Evolutionary conservation across 2,797 vertebrate genomes (phyloP).

Genomic region (Intellagama lesueurii): DNA sequence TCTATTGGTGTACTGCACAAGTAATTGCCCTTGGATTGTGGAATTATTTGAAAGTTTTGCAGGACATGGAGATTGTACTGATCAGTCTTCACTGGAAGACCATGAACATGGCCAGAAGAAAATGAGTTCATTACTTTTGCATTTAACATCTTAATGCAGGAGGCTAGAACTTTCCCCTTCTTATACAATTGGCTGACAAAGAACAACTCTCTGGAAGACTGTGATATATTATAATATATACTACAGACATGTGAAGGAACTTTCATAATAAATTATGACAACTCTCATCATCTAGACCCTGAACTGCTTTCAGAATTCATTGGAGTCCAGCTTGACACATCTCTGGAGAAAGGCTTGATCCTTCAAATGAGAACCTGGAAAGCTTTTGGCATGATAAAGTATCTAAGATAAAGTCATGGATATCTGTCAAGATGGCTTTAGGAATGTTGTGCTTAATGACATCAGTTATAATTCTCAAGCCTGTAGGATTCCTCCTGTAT

Average conservation of each 20-base stretch:
- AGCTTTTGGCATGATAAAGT: constrained; percentile 59
- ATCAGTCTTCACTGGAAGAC: not conserved
- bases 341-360: constrained; percentile 64
- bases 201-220: constrained; percentile 51
- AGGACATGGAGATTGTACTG: not conserved
- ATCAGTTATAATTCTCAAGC: constrained; percentile 45
- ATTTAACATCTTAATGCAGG: constrained; percentile 43
- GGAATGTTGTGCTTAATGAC: constrained; percentile 57
- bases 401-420: constrained; percentile 55
- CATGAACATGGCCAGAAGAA: not conserved
- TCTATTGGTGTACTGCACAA: constrained; percentile 5
- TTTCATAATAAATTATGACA: constrained; percentile 63
- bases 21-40: accelerated
- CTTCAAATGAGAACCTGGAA: constrained; percentile 60
- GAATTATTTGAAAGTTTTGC: constrained; percentile 27
- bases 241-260: constrained; percentile 40
- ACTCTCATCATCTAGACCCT: constrained; percentile 26
- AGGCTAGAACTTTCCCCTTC: constrained; percentile 28
- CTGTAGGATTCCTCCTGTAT: constrained; percentile 10
- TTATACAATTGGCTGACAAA: constrained; percentile 59
- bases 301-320: constrained; percentile 57
- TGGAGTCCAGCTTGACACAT: constrained; percentile 46
- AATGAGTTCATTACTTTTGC: not conserved
- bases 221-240: constrained; percentile 53
- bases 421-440: constrained; percentile 53